Conservation (phyloP, 2,113 vertebrate species). For the Sprattus sprattus region DNA sequence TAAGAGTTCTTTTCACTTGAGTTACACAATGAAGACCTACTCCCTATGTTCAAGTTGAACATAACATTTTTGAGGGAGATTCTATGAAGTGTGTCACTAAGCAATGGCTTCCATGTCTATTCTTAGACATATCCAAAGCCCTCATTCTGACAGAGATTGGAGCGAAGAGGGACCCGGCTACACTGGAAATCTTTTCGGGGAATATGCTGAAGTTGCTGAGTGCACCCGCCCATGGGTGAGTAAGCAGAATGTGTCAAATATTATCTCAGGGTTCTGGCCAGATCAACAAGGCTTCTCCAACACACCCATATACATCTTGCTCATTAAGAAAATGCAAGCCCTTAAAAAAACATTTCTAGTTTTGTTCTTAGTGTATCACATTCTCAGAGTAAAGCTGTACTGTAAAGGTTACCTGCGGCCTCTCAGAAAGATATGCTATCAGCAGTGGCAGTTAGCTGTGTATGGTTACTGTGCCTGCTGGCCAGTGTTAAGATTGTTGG, state of each 20-base stretch:
- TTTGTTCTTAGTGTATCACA: background rate
- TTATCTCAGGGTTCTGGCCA: background rate
- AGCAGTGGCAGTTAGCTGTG: background rate
- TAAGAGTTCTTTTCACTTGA: background rate
- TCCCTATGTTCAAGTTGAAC: background rate
- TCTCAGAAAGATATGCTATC: background rate
- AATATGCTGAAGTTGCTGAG: slow-evolving; percentile 81
- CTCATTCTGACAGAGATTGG: slow-evolving; percentile 86
- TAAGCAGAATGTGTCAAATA: slow-evolving; percentile 51
- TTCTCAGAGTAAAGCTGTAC: background rate
- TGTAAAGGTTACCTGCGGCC: background rate
- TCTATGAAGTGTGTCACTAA: slow-evolving; percentile 42
- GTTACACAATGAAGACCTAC: background rate
- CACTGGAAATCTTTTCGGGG: slow-evolving; percentile 79
- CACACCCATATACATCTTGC: background rate
- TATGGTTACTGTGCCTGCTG: background rate
- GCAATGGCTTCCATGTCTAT: background rate
- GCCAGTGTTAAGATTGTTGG: background rate
- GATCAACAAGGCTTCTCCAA: background rate
- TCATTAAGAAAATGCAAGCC: background rate
- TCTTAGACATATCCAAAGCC: slow-evolving; percentile 81
- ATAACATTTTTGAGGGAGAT: slow-evolving; percentile 32
- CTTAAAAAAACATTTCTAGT: background rate
- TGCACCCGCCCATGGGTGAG: slow-evolving; percentile 81
- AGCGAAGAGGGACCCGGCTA: slow-evolving; percentile 79